These are phyloP conservation scores for Micromesistius poutassou DNA, from an alignment of 2,797 vertebrate species.

Conservation along the genomic window DNA sequence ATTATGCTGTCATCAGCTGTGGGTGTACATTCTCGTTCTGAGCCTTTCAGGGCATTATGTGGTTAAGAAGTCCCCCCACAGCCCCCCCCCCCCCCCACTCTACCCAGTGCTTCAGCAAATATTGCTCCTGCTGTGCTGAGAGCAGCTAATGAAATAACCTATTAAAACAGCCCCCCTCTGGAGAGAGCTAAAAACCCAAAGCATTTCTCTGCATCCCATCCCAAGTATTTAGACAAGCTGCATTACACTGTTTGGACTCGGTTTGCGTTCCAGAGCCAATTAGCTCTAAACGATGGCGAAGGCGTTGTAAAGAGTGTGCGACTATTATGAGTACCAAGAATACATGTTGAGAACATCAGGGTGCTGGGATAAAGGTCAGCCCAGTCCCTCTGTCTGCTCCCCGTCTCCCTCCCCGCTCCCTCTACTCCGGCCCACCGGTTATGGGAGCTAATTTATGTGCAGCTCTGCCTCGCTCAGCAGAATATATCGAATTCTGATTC, in stretches of 20 bases:
- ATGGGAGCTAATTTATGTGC: background rate
- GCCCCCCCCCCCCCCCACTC: constrained; percentile 38
- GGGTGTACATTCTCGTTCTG: constrained; percentile 26
- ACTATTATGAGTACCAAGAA: constrained; percentile 12
- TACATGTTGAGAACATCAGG: background rate
- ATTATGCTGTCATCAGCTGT: constrained; percentile 45
- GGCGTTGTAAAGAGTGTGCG: constrained; percentile 10
- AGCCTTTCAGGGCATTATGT: constrained; percentile 20
- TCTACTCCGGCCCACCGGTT: background rate
- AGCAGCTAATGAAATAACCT: constrained; percentile 47
- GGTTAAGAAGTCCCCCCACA: constrained; percentile 19
- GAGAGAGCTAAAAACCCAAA: constrained; percentile 32
- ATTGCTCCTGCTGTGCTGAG: background rate
- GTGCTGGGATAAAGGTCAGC: background rate
- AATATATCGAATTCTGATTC: background rate
- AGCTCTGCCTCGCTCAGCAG: background rate
- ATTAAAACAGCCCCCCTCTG: constrained; percentile 34
- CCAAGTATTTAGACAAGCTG: constrained; percentile 33
- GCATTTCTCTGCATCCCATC: constrained; percentile 28
- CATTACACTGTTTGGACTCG: constrained; percentile 31
- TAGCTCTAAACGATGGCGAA: constrained; percentile 24
- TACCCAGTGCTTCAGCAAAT: constrained; percentile 17
- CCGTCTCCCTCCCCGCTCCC: background rate
- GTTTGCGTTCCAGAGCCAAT: constrained; percentile 10
- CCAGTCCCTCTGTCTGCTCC: background rate